A percentile compares a stretch with the other conserved stretches of the same genome.
Evolutionary conservation across 2,888 invertebrate genomes (phyloP).

Genomic region (Callosobruchus maculatus): DNA sequence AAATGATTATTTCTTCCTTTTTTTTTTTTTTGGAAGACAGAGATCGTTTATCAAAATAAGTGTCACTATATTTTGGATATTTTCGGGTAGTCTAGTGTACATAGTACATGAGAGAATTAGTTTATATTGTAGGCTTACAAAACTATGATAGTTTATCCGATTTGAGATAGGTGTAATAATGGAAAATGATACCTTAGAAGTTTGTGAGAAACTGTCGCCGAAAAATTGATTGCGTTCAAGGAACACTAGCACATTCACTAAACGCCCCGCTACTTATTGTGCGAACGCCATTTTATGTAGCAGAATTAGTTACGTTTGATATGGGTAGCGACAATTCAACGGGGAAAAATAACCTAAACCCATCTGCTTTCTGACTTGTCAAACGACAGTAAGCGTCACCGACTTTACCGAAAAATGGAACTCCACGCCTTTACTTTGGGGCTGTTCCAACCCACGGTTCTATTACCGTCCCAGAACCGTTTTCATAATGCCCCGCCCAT

Average conservation of each 20-base stretch:
- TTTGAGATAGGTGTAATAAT: background rate
- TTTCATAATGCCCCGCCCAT: too few relatives aligned
- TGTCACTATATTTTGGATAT: background rate
- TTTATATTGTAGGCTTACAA: background rate
- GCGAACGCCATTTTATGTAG: too few relatives aligned
- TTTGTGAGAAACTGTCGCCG: background rate
- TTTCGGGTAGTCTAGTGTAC: background rate
- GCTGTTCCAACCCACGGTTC: too few relatives aligned
- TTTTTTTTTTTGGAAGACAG: background rate
- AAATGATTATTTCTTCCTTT: background rate
- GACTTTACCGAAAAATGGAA: too few relatives aligned
- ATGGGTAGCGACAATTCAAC: too few relatives aligned
- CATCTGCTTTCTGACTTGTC: too few relatives aligned
- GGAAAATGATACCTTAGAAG: background rate
- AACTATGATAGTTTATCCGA: background rate
- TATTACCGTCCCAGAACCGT: too few relatives aligned
- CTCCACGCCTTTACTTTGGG: too few relatives aligned
- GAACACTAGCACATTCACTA: background rate
- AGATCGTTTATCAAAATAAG: background rate
- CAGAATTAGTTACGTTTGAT: too few relatives aligned
- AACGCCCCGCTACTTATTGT: too few relatives aligned
- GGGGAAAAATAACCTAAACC: too few relatives aligned
- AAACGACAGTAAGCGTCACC: too few relatives aligned
- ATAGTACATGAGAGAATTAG: background rate
- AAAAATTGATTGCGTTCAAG: background rate